phyloP scores from a whole-genome alignment of 2,888 invertebrate species.

The Molorchus minor region DNA sequence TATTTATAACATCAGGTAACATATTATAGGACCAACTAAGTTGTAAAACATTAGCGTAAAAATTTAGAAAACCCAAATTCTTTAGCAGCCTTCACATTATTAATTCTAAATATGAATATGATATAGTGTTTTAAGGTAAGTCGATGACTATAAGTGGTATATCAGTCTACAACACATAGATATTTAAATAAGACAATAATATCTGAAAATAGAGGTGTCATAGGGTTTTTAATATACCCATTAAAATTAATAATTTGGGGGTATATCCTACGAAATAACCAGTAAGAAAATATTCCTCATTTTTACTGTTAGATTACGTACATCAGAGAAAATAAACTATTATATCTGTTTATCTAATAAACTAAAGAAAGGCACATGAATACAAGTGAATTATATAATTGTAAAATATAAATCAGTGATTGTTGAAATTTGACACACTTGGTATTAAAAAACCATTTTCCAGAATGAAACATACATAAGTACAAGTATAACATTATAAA shows the following conservation, averaged over 20 bases:
- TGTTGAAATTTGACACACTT: slow-evolving; percentile 44
- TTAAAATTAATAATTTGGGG: neutral
- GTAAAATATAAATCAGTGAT: slow-evolving; percentile 36
- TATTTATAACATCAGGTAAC: neutral
- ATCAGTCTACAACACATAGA: slow-evolving; percentile 12
- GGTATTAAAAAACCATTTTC: slow-evolving; percentile 14
- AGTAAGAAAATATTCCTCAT: slow-evolving; percentile 3
- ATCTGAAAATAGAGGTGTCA: neutral
- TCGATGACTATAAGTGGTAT: neutral
- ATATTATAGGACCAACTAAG: neutral
- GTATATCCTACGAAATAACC: neutral
- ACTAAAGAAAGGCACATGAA: slow-evolving; percentile 44
- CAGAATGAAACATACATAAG: slow-evolving; percentile 20
- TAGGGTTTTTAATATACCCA: neutral
- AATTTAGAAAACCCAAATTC: neutral
- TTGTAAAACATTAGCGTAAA: neutral
- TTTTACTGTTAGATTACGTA: slow-evolving; percentile 1
- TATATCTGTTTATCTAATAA: slow-evolving; percentile 8
- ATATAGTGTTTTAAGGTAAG: neutral
- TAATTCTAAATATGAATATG: neutral
- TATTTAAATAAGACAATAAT: slow-evolving; percentile 5
- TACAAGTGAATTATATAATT: slow-evolving; percentile 34
- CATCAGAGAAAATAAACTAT: slow-evolving; percentile 2
- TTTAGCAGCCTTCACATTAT: neutral
- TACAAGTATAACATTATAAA: neutral